Evolutionary conservation across 2,888 invertebrate genomes (phyloP), one percentile per base, ranked within the genome.

Genomic region (Drosophila fungiperda): DNA sequence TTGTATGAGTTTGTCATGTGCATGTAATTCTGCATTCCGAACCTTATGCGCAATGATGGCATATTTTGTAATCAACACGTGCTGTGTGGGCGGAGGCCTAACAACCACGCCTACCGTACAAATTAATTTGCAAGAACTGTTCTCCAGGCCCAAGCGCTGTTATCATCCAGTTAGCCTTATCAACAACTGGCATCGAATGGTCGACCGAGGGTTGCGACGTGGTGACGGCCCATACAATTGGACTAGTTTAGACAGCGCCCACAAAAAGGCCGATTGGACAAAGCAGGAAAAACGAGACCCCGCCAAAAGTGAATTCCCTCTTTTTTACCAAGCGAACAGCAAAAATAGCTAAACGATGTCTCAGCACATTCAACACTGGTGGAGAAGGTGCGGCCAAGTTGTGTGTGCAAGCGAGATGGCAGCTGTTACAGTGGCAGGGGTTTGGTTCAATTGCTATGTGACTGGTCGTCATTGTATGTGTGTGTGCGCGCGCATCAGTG

Each of bases 261-360:
- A 80, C 89, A 86, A 82, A 87, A 82, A 88, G 83, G 87, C 82
- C 83, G 85, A 87, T 87, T 89, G 89, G 85, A 87, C 86, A 77
- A 90, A 89, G 83, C 89, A 91, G 91, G 91, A 92, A 92, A 92
- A 92, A 92, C 92, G 90, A 93, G 92, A 93, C 93, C 93, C 93
- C 93, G 93, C 93, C 93, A 93, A 93, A 93, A 93, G 92, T 92
- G 92, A 93, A 93, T 93, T 93, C 93, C 93, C 93, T 93, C 93
- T 93, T 93, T 93, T 93, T 89, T 87, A 92, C 89, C 90, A 93
- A 91, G 93, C 87, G 80, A 78, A 6, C 93, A 93, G 90, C 73
- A 90, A 76, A 69, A 61, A 32, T 40, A 83, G 82, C 42, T 54
- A 61, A 79, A 15, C 63, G 73, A 73, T 40, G 63, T 67, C 70